Evolutionary conservation across 2,113 vertebrate genomes (phyloP), one percentile per base, ranked within the genome.

Genomic region (Chamaea fasciata): DNA sequence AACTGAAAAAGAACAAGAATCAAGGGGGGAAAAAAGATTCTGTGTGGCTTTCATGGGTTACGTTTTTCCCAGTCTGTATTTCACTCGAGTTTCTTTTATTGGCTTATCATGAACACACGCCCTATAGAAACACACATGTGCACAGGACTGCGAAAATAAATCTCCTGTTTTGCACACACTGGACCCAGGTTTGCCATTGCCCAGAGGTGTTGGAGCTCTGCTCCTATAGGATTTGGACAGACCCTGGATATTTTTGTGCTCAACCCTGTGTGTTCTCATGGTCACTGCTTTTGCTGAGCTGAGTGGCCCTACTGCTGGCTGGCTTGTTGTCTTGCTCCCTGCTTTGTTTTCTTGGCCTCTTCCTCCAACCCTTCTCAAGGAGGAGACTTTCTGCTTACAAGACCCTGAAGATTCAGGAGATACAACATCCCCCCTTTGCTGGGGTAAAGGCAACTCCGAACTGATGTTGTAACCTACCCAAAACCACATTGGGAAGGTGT

Each of bases 1-100:
- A 92, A 90, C 75, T 31, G 37, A 59, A 86, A 95, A 90, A 67
- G 71, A 95, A 64, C 63, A 37, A 91, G 70, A 80, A 87, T 10
- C 0, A 3, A 27, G 8, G 14, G 46, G 13, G 2, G 0, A 1
- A 0, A 2, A 5, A 21, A 44, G 39, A 75, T 89, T 69, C 78
- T 77, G 67, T 82, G 59, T 74, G 84, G 70, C 63, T 95, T 94
- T 83, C 81, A 75, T 88, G 86, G 50, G 92, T 88, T 96, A 49
- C 49, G 10, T 92, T 96, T 96, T 92, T 83, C 88, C 92, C 76
- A 83, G 83, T 41, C 64, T 90, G 68, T 88, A 81, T 96, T 96
- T 86, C 88, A 78, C 82, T 90, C 5, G 18, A 19, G 64, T 71
- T 94, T 71, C 56, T 35, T 95, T 95, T 81, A 86, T 60, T 95